Base-by-base conservation (phyloP, 2,113 vertebrate species). In the Herpetotheres cachinnans region DNA sequence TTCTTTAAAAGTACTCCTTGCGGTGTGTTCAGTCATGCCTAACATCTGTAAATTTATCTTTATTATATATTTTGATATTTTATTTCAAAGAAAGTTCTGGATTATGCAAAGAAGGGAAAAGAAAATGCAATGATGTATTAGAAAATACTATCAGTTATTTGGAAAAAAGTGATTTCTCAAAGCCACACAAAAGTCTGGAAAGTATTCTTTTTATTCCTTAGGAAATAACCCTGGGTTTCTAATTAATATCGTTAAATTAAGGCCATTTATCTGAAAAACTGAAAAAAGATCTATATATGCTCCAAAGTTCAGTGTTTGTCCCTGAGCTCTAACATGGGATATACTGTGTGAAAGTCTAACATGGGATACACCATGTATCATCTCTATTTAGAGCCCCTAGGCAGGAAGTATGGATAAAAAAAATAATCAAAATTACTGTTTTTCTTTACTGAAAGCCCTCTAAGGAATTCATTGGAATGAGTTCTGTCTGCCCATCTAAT, bases 401-500 rank as follows among this genome's bases (percentile, higher is more conserved):
- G 97, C 98, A 97, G 96, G 96, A 98, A 97, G 97, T 96, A 95
- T 95, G 85, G 89, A 95, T 95, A 92, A 96, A 95, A 97, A 96
- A 97, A 98, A 96, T 97, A 95, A 92, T 91, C 97, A 96, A 97
- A 97, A 98, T 98, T 96, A 96, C 97, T 98, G 97, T 98, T 98
- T 97, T 98, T 97, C 97, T 97, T 98, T 98, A 98, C 97, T 97
- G 95, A 97, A 95, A 69, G 87, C 91, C 95, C 98, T 98, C 98
- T 93, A 70, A 98, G 98, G 98, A 98, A 98, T 98, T 98, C 97
- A 97, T 90, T 96, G 96, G 98, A 98, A 98, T 98, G 97, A 98
- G 95, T 96, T 98, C 97, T 98, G 97, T 97, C 98, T 98, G 97
- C 97, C 97, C 98, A 98, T 98, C 98, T 98, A 98, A 98, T 98